Conservation (phyloP, 2,888 invertebrate species). For the Macrostomum cliftonense region DNA sequence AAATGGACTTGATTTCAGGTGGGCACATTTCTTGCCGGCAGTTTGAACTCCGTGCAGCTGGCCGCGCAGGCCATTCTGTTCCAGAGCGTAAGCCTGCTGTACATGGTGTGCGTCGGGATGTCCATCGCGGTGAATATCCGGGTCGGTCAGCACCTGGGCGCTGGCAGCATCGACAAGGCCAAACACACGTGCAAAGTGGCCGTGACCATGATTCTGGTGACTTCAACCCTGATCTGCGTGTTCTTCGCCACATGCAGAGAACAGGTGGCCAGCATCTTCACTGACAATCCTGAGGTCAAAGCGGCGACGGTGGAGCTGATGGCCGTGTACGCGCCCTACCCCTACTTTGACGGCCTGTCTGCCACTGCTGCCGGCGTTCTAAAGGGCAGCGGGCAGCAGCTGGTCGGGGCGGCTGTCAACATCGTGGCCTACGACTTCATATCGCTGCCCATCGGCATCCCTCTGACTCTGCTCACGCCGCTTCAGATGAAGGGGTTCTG, state of each 20-base stretch:
- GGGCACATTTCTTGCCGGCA: background rate
- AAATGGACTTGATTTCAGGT: background rate
- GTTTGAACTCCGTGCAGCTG: background rate
- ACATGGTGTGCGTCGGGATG: background rate
- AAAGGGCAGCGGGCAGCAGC: too few relatives aligned
- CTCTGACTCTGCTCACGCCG: too few relatives aligned
- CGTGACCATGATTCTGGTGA: background rate
- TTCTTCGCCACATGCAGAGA: background rate
- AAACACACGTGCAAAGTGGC: background rate
- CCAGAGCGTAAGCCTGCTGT: background rate
- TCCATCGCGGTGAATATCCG: background rate
- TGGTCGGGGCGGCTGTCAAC: too few relatives aligned
- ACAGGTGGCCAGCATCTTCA: too few relatives aligned
- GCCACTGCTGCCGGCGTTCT: too few relatives aligned
- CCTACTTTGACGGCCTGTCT: too few relatives aligned
- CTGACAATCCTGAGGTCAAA: too few relatives aligned
- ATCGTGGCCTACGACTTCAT: too few relatives aligned
- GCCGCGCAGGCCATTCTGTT: background rate
- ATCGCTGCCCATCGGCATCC: too few relatives aligned
- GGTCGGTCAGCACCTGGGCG: background rate
- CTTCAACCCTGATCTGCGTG: background rate
- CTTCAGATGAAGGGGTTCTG: background rate
- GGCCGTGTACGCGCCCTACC: too few relatives aligned
- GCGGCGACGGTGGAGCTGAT: too few relatives aligned
- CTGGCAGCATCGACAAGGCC: background rate